Base-by-base conservation (phyloP, 2,888 invertebrate species). In the Archaeoteleia sp. region DNA sequence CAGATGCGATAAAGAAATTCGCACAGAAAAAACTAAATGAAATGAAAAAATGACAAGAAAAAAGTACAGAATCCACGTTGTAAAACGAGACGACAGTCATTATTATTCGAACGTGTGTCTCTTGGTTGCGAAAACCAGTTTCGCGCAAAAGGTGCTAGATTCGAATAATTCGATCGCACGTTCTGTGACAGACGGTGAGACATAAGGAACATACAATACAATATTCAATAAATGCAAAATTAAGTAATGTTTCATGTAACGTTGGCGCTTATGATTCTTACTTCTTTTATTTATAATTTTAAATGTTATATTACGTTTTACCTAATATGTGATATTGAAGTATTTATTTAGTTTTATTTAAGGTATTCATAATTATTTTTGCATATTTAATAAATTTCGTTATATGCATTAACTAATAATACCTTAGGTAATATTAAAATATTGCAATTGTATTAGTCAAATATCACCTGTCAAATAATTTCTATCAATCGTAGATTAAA, bases 71-170 rank as follows among this genome's bases (percentile, higher is more conserved):
- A 66, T 73, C 71, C 67, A 70, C 67, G 69, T 63, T 71, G 75
- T 74, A 75, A 75, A 72, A 71, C 54, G 74, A 74, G 72, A 75
- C 72, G 73, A 53, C 66, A 71, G 72, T 70, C 55, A 69, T 74
- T 74, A 75, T 74, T 71, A 71, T 65, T 70, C 67, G 35, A 39
- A 34, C 62, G 57, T 61, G 62, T 57, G 58, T 62, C 39, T 57
- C 48, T 61, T 32, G 23, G 43, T 42, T 58, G 67, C 63, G 61
- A 66, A 68, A 68, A 71, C 71, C 71, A 58, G 71, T 71, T 71
- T 57, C 60, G 43, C 63, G 58, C 61, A 55, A 70, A 65, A 65
- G 70, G 67, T 60, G 62, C 54, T 67, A 70, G 62, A 72, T 65
- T 65, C 51, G 60, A 63, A 72, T 67, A 67, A 72, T 70, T 72